These are phyloP conservation scores for Drosophila lowei DNA, from an alignment of 1,140 invertebrate species.

Conservation along the genomic window DNA sequence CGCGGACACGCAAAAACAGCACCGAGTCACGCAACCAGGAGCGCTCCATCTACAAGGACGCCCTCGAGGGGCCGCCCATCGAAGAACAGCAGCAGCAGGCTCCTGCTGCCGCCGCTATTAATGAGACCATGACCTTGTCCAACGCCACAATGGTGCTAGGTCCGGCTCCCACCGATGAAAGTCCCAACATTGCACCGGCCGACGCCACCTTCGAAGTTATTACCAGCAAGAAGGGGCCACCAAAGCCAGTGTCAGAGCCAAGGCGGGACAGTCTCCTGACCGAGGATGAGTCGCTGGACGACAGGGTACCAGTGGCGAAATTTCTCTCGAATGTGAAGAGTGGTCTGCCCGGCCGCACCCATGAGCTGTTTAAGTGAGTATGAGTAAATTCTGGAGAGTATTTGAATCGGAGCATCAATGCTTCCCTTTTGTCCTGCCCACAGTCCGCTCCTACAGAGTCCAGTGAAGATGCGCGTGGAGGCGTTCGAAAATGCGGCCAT, in stretches of 20 bases:
- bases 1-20: constrained; percentile 64
- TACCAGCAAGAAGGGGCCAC: constrained; percentile 33
- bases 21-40: constrained; percentile 39
- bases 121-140: constrained; percentile 42
- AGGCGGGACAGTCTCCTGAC: constrained; percentile 66
- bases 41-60: constrained; percentile 74
- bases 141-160: constrained; percentile 31
- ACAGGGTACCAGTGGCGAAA: constrained; percentile 28
- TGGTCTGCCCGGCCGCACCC: constrained; percentile 66
- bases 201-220: constrained; percentile 62
- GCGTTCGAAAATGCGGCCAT: constrained; percentile 85
- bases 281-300: constrained; percentile 72
- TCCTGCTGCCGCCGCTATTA: neutral
- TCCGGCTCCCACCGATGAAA: constrained; percentile 53
- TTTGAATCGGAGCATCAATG: neutral
- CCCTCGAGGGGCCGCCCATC: constrained; percentile 49
- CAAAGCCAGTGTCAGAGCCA: constrained; percentile 26
- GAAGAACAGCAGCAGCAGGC: constrained; percentile 1
- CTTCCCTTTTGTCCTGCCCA: constrained; percentile 46
- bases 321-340: constrained; percentile 42
- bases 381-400: neutral
- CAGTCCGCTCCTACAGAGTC: constrained; percentile 86
- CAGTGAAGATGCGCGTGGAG: constrained; percentile 86
- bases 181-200: constrained; percentile 3
- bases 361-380: constrained; percentile 80